Evolutionary conservation across 2,797 vertebrate species (phyloP).

Genomic region (Phataginus tricuspis): DNA sequence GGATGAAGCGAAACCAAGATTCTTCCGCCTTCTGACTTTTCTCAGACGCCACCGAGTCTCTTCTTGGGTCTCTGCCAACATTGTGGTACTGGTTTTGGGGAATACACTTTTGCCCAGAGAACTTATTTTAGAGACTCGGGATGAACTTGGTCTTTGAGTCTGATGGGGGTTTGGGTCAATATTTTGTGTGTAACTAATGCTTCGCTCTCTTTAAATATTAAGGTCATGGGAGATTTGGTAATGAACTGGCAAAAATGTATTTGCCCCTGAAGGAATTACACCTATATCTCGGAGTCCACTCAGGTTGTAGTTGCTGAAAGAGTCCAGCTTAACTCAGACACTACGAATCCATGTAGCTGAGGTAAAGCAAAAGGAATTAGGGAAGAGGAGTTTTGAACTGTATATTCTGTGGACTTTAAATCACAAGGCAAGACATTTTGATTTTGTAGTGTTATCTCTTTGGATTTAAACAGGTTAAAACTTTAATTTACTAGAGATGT

Average conservation of each 20-base stretch:
- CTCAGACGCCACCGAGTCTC: not conserved
- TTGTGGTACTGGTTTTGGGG: not conserved
- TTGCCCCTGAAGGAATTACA: not conserved
- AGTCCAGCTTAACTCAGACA: not conserved
- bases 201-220: not conserved
- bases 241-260: not conserved
- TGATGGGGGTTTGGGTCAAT: not conserved
- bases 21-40: not conserved
- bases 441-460: not conserved
- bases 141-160: slow-evolving; percentile 3
- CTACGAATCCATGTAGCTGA: not conserved
- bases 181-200: not conserved
- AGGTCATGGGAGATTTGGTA: not conserved
- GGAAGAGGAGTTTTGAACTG: not conserved
- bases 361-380: not conserved
- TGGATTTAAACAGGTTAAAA: not conserved
- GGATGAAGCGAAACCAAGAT: not conserved
- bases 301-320: not conserved
- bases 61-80: not conserved
- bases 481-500: not conserved
- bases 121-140: not conserved
- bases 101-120: not conserved
- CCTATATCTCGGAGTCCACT: not conserved
- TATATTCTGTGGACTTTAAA: not conserved
- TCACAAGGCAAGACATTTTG: not conserved